These are phyloP conservation scores for Myotis lucifugus DNA, from an alignment of 2,113 vertebrate species.

Conservation along the genomic window DNA sequence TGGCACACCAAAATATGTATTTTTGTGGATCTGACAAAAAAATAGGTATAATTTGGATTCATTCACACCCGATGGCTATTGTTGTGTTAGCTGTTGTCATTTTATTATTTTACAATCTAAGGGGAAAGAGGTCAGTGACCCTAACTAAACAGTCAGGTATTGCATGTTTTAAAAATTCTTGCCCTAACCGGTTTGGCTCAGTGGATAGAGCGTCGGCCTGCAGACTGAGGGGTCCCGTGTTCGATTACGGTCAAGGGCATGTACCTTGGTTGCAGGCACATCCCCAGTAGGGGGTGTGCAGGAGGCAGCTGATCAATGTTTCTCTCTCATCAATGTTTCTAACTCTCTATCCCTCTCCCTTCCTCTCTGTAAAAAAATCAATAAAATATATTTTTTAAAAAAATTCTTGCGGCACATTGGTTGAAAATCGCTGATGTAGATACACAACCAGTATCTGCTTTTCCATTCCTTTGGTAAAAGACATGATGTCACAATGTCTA, in stretches of 20 bases:
- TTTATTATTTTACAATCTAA: background rate
- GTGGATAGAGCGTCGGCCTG: too few relatives aligned
- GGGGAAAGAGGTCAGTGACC: background rate
- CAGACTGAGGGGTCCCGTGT: too few relatives aligned
- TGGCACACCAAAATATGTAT: background rate
- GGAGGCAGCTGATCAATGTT: too few relatives aligned
- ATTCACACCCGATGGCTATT: background rate
- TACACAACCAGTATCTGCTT: background rate
- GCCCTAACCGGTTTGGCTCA: too few relatives aligned
- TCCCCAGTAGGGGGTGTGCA: too few relatives aligned
- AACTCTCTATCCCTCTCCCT: too few relatives aligned
- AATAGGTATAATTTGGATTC: background rate
- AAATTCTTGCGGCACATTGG: background rate
- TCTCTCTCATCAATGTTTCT: too few relatives aligned
- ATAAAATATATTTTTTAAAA: too few relatives aligned
- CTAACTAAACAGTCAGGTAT: background rate
- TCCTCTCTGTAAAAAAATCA: too few relatives aligned
- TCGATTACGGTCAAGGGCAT: too few relatives aligned
- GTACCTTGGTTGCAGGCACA: too few relatives aligned
- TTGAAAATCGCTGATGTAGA: background rate
- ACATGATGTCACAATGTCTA: background rate
- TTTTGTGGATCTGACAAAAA: background rate
- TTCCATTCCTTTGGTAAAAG: background rate
- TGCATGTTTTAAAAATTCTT: background rate
- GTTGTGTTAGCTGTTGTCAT: background rate